Conservation (phyloP, 1,140 invertebrate genomes). For the Theocolax elegans region DNA sequence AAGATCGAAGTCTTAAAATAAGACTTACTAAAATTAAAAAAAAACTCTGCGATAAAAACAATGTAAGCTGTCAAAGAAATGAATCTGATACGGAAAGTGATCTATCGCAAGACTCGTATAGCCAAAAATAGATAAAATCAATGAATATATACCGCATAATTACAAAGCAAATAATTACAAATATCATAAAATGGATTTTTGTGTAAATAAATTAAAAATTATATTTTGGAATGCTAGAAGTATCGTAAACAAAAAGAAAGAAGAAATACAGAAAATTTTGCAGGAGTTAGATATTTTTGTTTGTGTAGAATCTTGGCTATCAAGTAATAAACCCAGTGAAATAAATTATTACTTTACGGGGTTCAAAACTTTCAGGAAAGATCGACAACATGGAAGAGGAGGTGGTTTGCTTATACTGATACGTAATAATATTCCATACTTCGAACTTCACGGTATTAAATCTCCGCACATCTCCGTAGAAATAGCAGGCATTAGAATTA, state of each 20-base stretch:
- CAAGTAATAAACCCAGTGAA: background rate
- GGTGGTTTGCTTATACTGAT: background rate
- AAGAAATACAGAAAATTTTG: background rate
- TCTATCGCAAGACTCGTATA: background rate
- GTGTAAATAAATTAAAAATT: background rate
- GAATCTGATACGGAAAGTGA: too few species aligned
- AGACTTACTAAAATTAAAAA: background rate
- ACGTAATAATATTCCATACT: background rate
- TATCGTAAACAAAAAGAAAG: background rate
- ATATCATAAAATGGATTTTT: background rate
- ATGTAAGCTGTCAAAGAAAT: background rate
- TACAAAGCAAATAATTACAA: too few species aligned
- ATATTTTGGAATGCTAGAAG: conserved; percentile 7
- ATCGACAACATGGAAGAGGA: background rate
- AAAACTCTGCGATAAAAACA: background rate
- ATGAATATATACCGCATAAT: background rate
- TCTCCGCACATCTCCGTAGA: background rate
- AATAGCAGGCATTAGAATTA: background rate
- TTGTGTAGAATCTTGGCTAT: background rate
- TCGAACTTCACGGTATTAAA: background rate
- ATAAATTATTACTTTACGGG: background rate
- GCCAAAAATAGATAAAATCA: background rate
- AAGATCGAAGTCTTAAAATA: background rate
- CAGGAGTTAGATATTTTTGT: background rate
- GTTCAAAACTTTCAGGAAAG: conserved; percentile 1